Evolutionary conservation across 2,888 invertebrate genomes (phyloP), one percentile per base, ranked within the genome.

Genomic region (Andrena chrysosceles): DNA sequence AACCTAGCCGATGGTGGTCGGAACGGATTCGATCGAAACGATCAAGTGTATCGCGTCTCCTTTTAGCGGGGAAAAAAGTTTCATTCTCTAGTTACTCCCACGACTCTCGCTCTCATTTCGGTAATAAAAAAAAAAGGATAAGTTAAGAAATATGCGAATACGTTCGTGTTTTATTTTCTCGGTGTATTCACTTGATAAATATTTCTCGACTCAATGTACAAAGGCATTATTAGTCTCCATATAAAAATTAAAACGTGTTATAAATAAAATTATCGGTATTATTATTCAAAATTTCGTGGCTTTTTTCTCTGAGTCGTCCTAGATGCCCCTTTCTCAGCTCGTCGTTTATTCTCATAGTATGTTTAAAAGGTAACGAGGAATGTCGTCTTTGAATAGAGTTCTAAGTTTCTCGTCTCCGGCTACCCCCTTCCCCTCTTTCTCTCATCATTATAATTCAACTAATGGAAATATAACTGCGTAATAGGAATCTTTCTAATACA

Each of bases 141-240:
- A 85, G 48, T 77, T 77, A 86, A 56, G 31, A 73, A 85, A 80
- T 62, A 76, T 80, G 73, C 56, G 77, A 66, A 84, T 71, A 49
- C 48, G 33, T 63, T 83, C 68, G 35, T 66, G 54, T 90, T 87
- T 90, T 87, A 86, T 90, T 88, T 87, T 87, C 82, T 89, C 87
- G 69, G 84, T 90, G 87, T 91, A 90, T 91, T 91, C 88, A 86
- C 60, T 89, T 77, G 86, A 90, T 90, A 90, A 92, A 91, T 91
- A 90, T 85, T 90, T 89, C 88, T 90, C 88, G 89, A 89, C 87
- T 90, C 88, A 88, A 86, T 77, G 88, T 92, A 92, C 90, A 92
- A 91, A 91, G 87, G 89, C 87, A 89, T 68, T 72, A 67, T 71
- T 79, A 20, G 1, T 87, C 71, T 86, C 79, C 71, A 77, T 89